Percentiles rank a stretch among this genome's conserved stretches.
phyloP scores from a whole-genome alignment of 2,797 vertebrate species.

The Erethizon dorsatum region DNA sequence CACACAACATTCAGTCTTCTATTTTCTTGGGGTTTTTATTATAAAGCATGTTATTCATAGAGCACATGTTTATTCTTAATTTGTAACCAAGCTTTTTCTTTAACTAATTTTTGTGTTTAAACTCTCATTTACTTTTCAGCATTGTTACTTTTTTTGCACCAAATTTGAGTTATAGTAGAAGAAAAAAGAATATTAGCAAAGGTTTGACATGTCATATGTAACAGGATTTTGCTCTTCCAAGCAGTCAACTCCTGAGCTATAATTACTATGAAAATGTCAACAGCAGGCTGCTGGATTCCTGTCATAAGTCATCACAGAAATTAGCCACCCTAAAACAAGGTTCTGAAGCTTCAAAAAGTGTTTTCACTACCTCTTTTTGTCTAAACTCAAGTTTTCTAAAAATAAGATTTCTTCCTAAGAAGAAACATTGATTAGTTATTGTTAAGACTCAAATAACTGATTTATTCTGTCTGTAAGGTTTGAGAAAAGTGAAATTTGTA shows the following conservation, averaged over 20 bases:
- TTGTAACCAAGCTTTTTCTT: not conserved
- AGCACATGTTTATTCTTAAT: not conserved
- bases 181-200: constrained; percentile 4
- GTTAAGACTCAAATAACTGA: not conserved
- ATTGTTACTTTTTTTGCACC: not conserved
- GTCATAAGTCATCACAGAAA: constrained; percentile 34
- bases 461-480: not conserved
- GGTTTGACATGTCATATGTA: not conserved
- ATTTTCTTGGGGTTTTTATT: not conserved
- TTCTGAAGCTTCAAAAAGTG: not conserved
- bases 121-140: not conserved
- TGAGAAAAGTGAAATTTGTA: not conserved
- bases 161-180: not conserved
- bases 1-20: not conserved
- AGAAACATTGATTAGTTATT: not conserved
- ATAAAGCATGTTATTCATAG: not conserved
- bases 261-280: constrained; percentile 71
- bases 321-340: not conserved
- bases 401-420: not conserved
- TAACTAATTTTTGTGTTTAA: not conserved
- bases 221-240: constrained; percentile 55
- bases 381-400: constrained; percentile 58
- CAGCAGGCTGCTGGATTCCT: constrained; percentile 37
- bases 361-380: not conserved
- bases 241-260: constrained; percentile 63